Base-by-base conservation (phyloP, 2,888 invertebrate genomes). In the Drosophila cognata region DNA sequence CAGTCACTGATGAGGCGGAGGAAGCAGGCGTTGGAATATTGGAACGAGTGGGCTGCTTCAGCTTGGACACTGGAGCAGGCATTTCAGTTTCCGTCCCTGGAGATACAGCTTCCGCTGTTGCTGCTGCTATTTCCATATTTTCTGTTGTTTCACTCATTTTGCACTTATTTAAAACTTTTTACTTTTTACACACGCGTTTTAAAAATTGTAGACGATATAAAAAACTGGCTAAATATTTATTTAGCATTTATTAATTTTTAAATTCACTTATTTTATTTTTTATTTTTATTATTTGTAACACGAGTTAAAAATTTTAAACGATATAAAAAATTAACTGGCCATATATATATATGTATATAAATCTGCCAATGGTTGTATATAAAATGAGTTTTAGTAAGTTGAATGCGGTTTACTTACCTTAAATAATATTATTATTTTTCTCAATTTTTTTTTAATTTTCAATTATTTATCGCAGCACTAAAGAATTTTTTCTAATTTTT, bases 11-110 rank as follows among this genome's bases (percentile, higher is more conserved):
- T 11, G 90, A 86, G 1, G 88, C 82, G 16, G 90, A 90, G 8
- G 90, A 86, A 2, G 90, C 82, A n/a, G 91, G 88, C 28, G 91
- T 91, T 25, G 91, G 90, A 69, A 85, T 88, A 71, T 76, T 85
- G 8, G 88, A 88, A 33, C 80, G 77, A 16, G 7, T 60, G n/a
- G 73, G 60, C 21, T 65, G 63, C 25, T 59, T 71, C 21, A 52
- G 63, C 41, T 68, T 50, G 33, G 70, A 10, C n/a, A 63, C 48
- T 33, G 60, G 21, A 21, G 46, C 69, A 25, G 73, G 29, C 53
- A 66, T 46, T 36, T 75, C 74, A 25, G 61, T 4, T 7, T 55
- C 29, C 21, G 65, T 4, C 29, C 53, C 33, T 8, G 70, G 33
- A 16, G 36, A 33, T 21, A 55, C 21, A 16, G 65, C 50, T 41